phyloP scores from a whole-genome alignment of 2,797 vertebrate species.

The Caiman crocodilus region DNA sequence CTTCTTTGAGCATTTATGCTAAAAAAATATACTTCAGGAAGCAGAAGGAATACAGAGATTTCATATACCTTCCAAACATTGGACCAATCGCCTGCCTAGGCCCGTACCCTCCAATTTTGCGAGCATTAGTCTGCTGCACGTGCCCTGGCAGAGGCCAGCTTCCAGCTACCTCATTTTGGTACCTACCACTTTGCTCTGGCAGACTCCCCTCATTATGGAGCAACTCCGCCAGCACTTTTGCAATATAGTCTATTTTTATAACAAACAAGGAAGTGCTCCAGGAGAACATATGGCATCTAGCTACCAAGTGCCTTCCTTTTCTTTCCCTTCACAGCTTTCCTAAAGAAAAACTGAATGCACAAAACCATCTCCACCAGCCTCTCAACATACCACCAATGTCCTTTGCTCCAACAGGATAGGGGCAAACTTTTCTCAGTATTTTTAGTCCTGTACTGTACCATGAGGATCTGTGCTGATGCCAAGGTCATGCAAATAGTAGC shows the following conservation, averaged over 20 bases:
- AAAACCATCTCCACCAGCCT: neutral
- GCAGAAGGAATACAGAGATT: neutral
- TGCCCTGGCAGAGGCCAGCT: fast-evolving
- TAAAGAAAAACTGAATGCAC: neutral
- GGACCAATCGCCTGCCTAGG: neutral
- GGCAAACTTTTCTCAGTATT: neutral
- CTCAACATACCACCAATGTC: too few species aligned
- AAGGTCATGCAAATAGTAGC: neutral
- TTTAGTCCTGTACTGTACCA: neutral
- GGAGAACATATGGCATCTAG: fast-evolving
- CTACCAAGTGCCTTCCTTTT: neutral
- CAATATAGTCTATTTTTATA: neutral
- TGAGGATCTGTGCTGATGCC: too few species aligned
- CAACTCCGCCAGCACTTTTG: too few species aligned
- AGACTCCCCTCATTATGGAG: neutral
- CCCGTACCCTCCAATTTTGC: neutral
- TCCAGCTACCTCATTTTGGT: neutral
- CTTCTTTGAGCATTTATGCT: conserved; percentile 2
- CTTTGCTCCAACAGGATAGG: neutral
- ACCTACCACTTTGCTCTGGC: fast-evolving
- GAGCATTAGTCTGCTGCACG: neutral
- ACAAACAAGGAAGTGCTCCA: too few species aligned
- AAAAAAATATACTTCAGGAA: conserved; percentile 33
- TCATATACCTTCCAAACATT: neutral
- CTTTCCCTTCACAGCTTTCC: neutral